Base-by-base conservation (phyloP, 1,140 invertebrate genomes). In the Cydia splendana region DNA sequence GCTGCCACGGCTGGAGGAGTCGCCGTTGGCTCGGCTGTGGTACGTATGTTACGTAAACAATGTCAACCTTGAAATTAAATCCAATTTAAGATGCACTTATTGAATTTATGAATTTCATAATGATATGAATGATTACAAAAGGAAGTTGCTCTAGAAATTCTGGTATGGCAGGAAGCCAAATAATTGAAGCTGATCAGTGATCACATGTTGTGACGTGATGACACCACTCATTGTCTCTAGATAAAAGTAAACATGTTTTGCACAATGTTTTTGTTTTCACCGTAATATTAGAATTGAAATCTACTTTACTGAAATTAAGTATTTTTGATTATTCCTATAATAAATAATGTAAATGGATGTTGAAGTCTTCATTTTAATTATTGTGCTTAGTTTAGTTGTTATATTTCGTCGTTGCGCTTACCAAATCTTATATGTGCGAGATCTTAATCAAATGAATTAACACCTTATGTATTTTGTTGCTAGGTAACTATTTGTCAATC, bases 1-100 rank as follows among this genome's bases (percentile, higher is more conserved):
- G 97, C 97, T 77, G 97, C 97, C 2, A 98, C 97, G 6, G 97
- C 97, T 85, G 97, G 97, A 75, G 97, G 97, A 83, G 97, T 98
- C 38, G 97, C 97, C 51, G 95, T 98, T 71, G 97, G 97, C 84
- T 97, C 96, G 0, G 97, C 97, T 51, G 95, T 98, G 81, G 95
- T 95, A 90, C 86, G 94, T 94, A 84, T 89, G 87, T 91, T 92
- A 92, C 80, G 62, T 77, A 81, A 82, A 84, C 79, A 82, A 78
- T 7, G 34, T 38, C 34, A 71, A 38, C 30, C 67, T 71, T 71
- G 30, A 71, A 9, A 38, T 71, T 71, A 71, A 71, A 38, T 1
- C 24, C n/a, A 38, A 38, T 71, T 71, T n/a, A n/a, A 34, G 67
- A n/a, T 38, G 30, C 7, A 71, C 4, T 71, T 71, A 38, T 38